phyloP scores from a whole-genome alignment of 2,113 vertebrate genomes.

The Caranx ignobilis region DNA sequence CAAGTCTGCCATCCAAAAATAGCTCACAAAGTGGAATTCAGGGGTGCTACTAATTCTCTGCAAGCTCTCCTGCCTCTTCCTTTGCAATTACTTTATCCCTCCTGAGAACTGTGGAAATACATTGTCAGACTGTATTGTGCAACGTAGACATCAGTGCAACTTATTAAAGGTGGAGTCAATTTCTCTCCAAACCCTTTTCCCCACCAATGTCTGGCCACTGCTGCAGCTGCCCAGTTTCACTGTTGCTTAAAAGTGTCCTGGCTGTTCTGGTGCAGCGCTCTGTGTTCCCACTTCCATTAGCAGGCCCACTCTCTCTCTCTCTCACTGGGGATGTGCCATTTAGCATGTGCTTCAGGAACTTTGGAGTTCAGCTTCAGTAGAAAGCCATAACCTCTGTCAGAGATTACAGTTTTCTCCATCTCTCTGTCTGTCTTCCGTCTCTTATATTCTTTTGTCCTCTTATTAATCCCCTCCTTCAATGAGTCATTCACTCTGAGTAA shows the following conservation, averaged over 20 bases:
- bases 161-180: constrained; percentile 62
- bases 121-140: constrained; percentile 48
- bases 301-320: constrained; percentile 4
- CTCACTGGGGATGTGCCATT: constrained; percentile 49
- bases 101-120: constrained; percentile 44
- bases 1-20: constrained; percentile 45
- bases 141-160: constrained; percentile 26
- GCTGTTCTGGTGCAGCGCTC: constrained; percentile 49
- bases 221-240: constrained; percentile 19
- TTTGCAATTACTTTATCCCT: constrained; percentile 67
- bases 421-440: constrained; percentile 6
- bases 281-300: constrained; percentile 64
- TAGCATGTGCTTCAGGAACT: constrained; percentile 40
- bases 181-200: constrained; percentile 32
- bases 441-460: constrained; percentile 6
- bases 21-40: constrained; percentile 53
- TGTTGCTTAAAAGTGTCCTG: constrained; percentile 42
- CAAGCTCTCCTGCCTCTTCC: constrained; percentile 35
- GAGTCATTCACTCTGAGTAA: background rate
- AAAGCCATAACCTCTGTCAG: constrained; percentile 41
- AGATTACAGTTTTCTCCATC: constrained; percentile 16
- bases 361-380: constrained; percentile 50
- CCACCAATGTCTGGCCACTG: constrained; percentile 14
- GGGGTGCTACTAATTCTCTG: constrained; percentile 42
- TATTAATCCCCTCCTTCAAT: background rate